Conservation (phyloP, 2,888 invertebrate species). For the Petrolisthes cinctipes region DNA sequence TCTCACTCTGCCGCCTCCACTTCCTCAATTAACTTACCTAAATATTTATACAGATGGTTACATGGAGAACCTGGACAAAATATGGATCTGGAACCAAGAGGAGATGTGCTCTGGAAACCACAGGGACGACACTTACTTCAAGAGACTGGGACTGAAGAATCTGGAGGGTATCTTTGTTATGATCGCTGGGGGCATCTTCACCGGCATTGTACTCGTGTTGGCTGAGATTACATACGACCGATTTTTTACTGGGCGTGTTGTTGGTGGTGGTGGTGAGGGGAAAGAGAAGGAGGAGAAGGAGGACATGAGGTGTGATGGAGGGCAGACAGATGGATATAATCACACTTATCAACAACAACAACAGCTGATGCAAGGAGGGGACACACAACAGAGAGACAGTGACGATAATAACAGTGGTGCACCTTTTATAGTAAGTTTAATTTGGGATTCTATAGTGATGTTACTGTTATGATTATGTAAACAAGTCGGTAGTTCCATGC, state of each 20-base stretch:
- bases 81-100: constrained; percentile 93
- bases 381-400: no score
- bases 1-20: no score
- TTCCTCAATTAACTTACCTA: no score
- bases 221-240: constrained; percentile 95
- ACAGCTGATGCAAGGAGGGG: not conserved
- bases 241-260: not conserved
- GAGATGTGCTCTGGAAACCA: constrained; percentile 75
- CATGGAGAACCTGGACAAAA: constrained; percentile 95
- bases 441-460: no score
- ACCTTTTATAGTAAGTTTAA: no score
- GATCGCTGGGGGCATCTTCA: constrained; percentile 88
- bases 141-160: constrained; percentile 95
- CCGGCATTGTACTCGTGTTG: constrained; percentile 92
- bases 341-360: not conserved
- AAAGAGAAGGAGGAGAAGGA: not conserved
- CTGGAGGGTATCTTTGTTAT: constrained; percentile 99
- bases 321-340: not conserved
- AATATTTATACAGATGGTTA: constrained; percentile 81
- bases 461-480: no score
- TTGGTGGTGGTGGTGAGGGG: not conserved
- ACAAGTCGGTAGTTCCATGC: not conserved
- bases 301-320: not conserved
- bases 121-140: constrained; percentile 75
- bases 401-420: no score